phyloP scores from a whole-genome alignment of 2,113 vertebrate species.

The Eulacestoma nigropectus region DNA sequence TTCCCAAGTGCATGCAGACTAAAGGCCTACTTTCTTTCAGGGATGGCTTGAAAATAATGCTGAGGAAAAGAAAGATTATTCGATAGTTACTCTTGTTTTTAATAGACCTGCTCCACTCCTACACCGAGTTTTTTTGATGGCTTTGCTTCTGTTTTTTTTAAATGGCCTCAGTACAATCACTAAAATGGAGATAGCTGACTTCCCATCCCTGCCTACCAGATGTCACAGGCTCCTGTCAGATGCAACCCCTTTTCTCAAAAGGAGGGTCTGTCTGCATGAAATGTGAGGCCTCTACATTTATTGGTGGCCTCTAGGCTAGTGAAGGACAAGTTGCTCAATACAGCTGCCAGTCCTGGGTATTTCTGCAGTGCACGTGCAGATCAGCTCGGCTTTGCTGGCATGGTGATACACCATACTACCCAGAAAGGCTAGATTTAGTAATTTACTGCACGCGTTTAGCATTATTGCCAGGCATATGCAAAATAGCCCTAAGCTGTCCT shows the following conservation, averaged over 20 bases:
- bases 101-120: neutral
- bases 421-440: neutral
- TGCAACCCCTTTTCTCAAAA: neutral
- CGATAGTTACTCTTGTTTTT: neutral
- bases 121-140: accelerated
- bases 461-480: neutral
- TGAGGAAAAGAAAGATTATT: neutral
- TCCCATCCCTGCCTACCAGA: neutral
- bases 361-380: neutral
- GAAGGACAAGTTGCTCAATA: neutral
- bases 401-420: neutral
- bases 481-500: neutral
- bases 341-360: neutral
- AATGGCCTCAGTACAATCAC: neutral
- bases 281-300: neutral
- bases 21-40: neutral
- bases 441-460: neutral
- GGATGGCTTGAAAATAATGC: neutral
- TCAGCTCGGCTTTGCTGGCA: neutral
- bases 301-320: neutral
- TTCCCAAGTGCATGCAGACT: neutral
- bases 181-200: neutral
- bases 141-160: neutral
- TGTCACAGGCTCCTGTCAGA: neutral
- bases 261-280: neutral